Percentiles rank a stretch among this genome's conserved stretches.
Evolutionary conservation across 2,888 invertebrate genomes (phyloP).

Genomic region (Girardia tigrina): DNA sequence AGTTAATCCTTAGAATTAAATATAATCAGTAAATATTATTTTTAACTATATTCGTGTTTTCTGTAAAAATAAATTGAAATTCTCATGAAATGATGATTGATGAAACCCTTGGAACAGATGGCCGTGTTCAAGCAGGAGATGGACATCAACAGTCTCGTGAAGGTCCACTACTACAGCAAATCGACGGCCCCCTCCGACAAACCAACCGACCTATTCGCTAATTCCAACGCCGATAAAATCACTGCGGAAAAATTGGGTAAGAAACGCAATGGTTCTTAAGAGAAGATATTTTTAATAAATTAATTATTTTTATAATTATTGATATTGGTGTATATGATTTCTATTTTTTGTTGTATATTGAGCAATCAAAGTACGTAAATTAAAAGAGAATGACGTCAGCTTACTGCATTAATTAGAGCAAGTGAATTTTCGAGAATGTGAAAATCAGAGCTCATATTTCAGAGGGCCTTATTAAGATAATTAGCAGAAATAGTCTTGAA

Average conservation of each 20-base stretch:
- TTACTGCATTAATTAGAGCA: slow-evolving; percentile 20
- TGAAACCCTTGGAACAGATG: too few species aligned
- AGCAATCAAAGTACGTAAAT: slow-evolving; percentile 16
- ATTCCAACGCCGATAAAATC: neutral
- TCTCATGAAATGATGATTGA: too few species aligned
- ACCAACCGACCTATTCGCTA: neutral
- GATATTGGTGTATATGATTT: neutral
- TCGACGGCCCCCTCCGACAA: too few species aligned
- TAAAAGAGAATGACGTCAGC: slow-evolving; percentile 16
- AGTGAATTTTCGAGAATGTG: slow-evolving; percentile 20
- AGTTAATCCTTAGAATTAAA: too few species aligned
- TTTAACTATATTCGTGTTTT: too few species aligned
- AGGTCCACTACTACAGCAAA: neutral
- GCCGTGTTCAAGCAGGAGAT: slow-evolving; percentile 4
- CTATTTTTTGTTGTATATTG: neutral
- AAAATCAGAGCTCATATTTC: slow-evolving; percentile 23
- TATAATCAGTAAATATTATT: too few species aligned
- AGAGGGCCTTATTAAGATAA: slow-evolving; percentile 23
- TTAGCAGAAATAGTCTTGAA: slow-evolving; percentile 23
- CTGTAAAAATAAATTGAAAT: too few species aligned
- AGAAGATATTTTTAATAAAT: neutral
- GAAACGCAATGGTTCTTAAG: too few species aligned
- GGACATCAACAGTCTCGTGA: slow-evolving; percentile 8
- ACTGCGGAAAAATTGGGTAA: slow-evolving; percentile 18
- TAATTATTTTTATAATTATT: neutral